phyloP scores from a whole-genome alignment of 35 echinoderm and acorn worm species.

The Eucidaris tribuloides region DNA sequence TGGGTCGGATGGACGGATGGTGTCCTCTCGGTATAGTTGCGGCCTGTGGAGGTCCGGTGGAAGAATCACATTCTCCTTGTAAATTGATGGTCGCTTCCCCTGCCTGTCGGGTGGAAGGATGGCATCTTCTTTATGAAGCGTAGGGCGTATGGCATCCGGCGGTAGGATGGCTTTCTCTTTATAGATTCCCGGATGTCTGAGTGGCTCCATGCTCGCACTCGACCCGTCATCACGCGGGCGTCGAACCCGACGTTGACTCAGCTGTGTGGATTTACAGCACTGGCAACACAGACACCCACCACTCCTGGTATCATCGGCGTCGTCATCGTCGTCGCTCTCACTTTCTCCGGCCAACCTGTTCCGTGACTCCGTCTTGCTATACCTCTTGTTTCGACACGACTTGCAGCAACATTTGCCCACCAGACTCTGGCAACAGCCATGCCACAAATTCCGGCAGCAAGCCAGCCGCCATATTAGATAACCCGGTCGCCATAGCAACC shows the following conservation, averaged over 20 bases:
- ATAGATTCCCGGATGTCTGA: not conserved
- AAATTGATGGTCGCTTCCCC: not conserved
- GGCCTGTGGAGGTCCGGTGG: not conserved
- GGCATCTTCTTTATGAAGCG: too few species aligned
- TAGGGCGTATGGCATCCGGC: too few species aligned
- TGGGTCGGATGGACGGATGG: not conserved
- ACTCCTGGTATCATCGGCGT: not conserved
- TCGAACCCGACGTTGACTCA: too few species aligned
- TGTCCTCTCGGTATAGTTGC: not conserved
- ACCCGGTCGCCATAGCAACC: constrained; percentile 69
- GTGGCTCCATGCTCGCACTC: not conserved
- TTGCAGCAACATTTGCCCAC: constrained; percentile 24
- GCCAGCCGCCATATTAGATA: constrained; percentile 55
- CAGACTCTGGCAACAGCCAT: constrained; percentile 10
- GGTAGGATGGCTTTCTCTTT: not conserved
- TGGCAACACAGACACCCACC: not conserved
- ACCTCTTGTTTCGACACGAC: not conserved
- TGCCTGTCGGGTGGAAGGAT: too few species aligned
- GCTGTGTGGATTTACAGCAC: too few species aligned
- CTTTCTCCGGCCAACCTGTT: too few species aligned
- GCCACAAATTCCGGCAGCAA: constrained; percentile 53
- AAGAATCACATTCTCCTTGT: not conserved
- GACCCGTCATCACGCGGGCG: not conserved
- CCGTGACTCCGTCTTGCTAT: not conserved
- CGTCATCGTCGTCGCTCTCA: not conserved